Conservation (phyloP, 2,113 vertebrate genomes). For the Tragelaphus buxtoni region DNA sequence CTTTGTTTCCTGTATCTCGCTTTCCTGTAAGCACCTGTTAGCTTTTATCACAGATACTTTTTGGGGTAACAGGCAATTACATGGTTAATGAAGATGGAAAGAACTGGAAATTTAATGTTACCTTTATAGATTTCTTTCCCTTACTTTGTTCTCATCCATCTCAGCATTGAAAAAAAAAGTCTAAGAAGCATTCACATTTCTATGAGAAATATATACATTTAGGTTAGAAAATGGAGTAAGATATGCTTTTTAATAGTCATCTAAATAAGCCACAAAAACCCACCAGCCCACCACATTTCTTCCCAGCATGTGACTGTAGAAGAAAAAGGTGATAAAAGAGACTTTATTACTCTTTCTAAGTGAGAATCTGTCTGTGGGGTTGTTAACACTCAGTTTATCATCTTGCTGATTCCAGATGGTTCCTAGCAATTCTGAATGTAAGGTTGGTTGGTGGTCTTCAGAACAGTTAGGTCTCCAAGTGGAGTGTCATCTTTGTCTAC, state of each 20-base stretch:
- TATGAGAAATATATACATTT: background rate
- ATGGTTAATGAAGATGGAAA: slow-evolving; percentile 29
- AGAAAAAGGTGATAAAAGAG: background rate
- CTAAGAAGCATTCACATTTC: background rate
- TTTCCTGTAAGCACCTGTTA: background rate
- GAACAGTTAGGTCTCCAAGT: slow-evolving; percentile 2
- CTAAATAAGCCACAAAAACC: background rate
- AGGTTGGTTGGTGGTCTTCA: background rate
- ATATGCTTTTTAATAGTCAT: background rate
- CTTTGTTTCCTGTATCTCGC: slow-evolving; percentile 9
- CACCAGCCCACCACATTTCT: background rate
- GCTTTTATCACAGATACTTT: background rate
- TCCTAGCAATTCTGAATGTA: background rate
- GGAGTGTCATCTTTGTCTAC: background rate
- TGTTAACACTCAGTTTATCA: background rate
- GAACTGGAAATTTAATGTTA: slow-evolving; percentile 1
- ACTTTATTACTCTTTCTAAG: background rate
- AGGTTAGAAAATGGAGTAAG: slow-evolving; percentile 17
- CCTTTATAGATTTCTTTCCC: background rate
- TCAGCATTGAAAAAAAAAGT: background rate
- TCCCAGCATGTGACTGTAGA: background rate
- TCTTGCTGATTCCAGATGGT: background rate
- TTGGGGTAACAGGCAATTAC: background rate
- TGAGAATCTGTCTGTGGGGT: background rate
- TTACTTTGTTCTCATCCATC: background rate